A percentile compares a stretch with the other conserved stretches of the same genome.
These are phyloP conservation scores for Scomberomorus guttatus DNA, from an alignment of 2,797 vertebrate species.

Conservation along the genomic window DNA sequence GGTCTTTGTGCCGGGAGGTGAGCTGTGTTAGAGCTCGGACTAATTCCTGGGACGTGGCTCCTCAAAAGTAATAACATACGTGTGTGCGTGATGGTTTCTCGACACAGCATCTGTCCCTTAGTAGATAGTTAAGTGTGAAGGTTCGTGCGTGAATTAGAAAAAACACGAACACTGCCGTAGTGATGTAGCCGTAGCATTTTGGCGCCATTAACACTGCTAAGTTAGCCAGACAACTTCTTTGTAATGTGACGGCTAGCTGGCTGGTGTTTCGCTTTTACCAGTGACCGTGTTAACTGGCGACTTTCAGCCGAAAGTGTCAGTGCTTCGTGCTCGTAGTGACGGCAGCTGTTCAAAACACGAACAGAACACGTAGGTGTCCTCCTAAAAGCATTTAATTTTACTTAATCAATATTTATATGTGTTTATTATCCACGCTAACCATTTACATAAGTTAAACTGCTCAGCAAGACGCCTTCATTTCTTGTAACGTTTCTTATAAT, in stretches of 20 bases:
- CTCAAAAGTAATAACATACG: not conserved
- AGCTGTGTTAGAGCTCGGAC: conserved; percentile 7
- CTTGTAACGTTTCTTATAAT: too few species aligned
- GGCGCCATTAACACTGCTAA: conserved; percentile 72
- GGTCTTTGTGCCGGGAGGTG: conserved; percentile 67
- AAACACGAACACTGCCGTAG: not conserved
- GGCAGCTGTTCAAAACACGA: too few species aligned
- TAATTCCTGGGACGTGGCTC: conserved; percentile 20
- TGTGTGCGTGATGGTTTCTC: not conserved
- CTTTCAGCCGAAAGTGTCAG: too few species aligned
- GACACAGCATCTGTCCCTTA: fast-evolving
- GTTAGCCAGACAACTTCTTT: conserved; percentile 38
- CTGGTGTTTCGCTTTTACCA: too few species aligned
- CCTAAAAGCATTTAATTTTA: too few species aligned
- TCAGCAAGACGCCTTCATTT: too few species aligned
- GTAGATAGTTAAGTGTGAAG: fast-evolving
- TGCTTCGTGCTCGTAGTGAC: too few species aligned
- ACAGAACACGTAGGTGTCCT: too few species aligned
- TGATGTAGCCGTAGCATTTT: conserved; percentile 43
- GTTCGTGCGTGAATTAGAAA: fast-evolving
- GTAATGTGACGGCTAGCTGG: not conserved
- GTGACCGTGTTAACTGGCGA: too few species aligned
- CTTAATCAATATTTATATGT: too few species aligned
- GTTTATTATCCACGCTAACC: too few species aligned
- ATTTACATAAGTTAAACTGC: too few species aligned